A percentile compares a stretch with the other conserved stretches of the same genome.
Evolutionary conservation across 1,140 invertebrate genomes (phyloP).

Genomic region (Lamellibrachia luymesi): DNA sequence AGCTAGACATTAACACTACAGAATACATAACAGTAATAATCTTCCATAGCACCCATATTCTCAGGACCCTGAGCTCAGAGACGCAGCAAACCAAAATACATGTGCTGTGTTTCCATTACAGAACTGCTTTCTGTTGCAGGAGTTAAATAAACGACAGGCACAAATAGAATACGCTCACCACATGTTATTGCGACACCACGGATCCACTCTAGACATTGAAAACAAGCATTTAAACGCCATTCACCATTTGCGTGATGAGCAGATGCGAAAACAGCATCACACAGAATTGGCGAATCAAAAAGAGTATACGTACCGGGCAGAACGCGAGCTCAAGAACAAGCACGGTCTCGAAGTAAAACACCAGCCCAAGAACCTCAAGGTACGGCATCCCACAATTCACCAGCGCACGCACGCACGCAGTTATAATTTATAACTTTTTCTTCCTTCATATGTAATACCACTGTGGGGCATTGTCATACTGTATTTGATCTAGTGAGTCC

Average conservation of each 20-base stretch:
- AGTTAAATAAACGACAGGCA: conserved; percentile 88
- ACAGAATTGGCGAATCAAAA: conserved; percentile 94
- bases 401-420: neutral
- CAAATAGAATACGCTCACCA: conserved; percentile 92
- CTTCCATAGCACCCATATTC: no score
- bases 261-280: conserved; percentile 79
- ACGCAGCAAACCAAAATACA: neutral
- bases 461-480: no score
- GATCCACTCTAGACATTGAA: conserved; percentile 94
- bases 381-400: conserved; percentile 51
- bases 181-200: conserved; percentile 94
- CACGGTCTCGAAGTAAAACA: conserved; percentile 96
- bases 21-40: neutral
- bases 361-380: conserved; percentile 97
- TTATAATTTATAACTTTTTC: neutral
- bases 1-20: neutral
- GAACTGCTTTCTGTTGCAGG: conserved; percentile 61
- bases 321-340: conserved; percentile 92
- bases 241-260: conserved; percentile 86
- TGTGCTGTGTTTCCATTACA: neutral
- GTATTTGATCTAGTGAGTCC: no score
- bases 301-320: conserved; percentile 91
- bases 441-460: no score
- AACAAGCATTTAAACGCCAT: conserved; percentile 71
- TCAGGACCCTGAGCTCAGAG: no score